These are phyloP conservation scores for Poecilia velifera DNA, from an alignment of 2,797 vertebrate genomes.

Conservation along the genomic window DNA sequence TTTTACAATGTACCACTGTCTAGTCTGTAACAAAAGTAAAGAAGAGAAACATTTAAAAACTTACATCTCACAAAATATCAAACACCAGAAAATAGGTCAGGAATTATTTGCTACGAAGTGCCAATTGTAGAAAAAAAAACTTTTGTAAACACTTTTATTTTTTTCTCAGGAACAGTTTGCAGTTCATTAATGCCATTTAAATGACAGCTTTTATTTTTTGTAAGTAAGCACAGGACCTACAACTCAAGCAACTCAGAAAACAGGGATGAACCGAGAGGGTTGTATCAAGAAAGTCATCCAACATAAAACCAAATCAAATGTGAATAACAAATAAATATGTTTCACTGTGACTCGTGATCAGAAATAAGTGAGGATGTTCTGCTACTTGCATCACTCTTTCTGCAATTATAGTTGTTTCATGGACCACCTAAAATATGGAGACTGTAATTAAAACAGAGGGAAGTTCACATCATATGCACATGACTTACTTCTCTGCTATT, in stretches of 20 bases:
- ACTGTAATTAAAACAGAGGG: constrained; percentile 8
- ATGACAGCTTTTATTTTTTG: not conserved
- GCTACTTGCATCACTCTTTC: not conserved
- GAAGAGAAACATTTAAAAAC: not conserved
- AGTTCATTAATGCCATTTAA: not conserved
- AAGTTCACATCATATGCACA: not conserved
- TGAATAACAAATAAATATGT: not conserved
- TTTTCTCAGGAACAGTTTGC: not conserved
- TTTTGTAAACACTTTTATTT: not conserved
- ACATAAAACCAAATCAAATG: not conserved
- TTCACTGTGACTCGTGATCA: not conserved
- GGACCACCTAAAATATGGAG: constrained; percentile 3
- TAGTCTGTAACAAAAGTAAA: not conserved
- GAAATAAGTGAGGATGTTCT: not conserved
- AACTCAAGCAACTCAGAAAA: not conserved
- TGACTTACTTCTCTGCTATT: constrained; percentile 6
- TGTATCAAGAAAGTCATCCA: not conserved
- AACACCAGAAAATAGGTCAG: not conserved
- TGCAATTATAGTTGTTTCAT: not conserved
- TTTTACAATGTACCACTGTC: not conserved
- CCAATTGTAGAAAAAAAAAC: not conserved
- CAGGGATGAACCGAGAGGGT: not conserved
- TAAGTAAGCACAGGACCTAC: not conserved
- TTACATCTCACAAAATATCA: not conserved
- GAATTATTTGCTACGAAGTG: not conserved